These are phyloP conservation scores for Caenorhabditis latens DNA, from an alignment of 1,140 invertebrate genomes.

Conservation along the genomic window DNA sequence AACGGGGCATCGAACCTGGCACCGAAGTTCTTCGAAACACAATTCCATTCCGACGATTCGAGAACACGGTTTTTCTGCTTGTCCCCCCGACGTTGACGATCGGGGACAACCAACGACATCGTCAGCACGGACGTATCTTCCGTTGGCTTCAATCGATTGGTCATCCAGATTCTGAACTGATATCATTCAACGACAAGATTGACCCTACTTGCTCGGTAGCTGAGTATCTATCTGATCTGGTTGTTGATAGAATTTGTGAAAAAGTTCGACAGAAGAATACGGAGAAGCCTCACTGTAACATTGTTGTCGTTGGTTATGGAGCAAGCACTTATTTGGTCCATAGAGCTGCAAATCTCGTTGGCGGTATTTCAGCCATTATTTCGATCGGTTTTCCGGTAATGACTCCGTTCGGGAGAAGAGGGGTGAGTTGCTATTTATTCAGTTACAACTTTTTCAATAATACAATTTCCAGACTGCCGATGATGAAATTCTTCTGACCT, in stretches of 20 bases:
- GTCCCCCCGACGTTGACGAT: slow-evolving; percentile 51
- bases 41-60: slow-evolving; percentile 5
- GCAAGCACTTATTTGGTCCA: slow-evolving; percentile 21
- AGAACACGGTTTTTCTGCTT: slow-evolving; percentile 51
- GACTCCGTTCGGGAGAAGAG: slow-evolving; percentile 43
- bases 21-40: background rate
- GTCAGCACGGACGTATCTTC: slow-evolving; percentile 49
- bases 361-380: slow-evolving; percentile 61
- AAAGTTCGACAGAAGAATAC: background rate
- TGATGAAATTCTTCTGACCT: slow-evolving; percentile 63
- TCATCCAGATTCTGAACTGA: slow-evolving; percentile 34
- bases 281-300: background rate
- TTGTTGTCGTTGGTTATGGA: slow-evolving; percentile 6
- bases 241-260: slow-evolving; percentile 10
- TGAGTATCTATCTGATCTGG: slow-evolving; percentile 1
- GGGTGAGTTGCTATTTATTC: slow-evolving; percentile 14
- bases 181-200: background rate
- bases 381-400: slow-evolving; percentile 58
- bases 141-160: slow-evolving; percentile 54
- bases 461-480: slow-evolving; percentile 58
- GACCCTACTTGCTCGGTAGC: slow-evolving; percentile 1
- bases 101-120: slow-evolving; percentile 7
- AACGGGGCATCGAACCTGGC: background rate
- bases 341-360: slow-evolving; percentile 29
- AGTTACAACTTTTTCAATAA: background rate